These are phyloP conservation scores for Idris sp. DNA, from an alignment of 1,140 invertebrate genomes.

Conservation along the genomic window DNA sequence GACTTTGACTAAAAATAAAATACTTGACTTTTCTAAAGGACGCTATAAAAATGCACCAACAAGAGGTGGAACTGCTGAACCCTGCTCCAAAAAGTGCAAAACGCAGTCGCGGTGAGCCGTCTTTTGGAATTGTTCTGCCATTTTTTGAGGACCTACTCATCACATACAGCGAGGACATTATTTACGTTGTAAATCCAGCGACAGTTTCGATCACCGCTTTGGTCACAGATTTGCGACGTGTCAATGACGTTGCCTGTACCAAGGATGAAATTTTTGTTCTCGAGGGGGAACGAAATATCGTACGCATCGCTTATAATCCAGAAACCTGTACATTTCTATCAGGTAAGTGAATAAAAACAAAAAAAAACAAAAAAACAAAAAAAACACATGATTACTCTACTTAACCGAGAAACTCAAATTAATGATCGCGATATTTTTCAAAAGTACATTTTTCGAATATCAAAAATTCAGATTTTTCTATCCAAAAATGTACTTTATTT, in stretches of 20 bases:
- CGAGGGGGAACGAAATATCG: constrained; percentile 83
- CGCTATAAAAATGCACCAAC: constrained; percentile 80
- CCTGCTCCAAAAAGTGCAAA: constrained; percentile 79
- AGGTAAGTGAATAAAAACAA: constrained; percentile 46
- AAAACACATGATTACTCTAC: constrained; percentile 18
- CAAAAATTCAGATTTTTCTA: no score
- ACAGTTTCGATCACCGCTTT: constrained; percentile 76
- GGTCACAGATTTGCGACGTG: constrained; percentile 76
- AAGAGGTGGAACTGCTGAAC: constrained; percentile 84
- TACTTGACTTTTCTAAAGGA: constrained; percentile 74
- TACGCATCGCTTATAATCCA: constrained; percentile 81
- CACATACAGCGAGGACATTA: constrained; percentile 83
- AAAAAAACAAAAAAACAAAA: background rate
- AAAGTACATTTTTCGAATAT: no score
- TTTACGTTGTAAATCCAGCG: constrained; percentile 88
- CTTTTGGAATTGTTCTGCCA: constrained; percentile 83
- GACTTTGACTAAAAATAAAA: no score
- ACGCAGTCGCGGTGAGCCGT: constrained; percentile 79
- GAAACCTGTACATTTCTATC: constrained; percentile 73
- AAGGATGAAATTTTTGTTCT: constrained; percentile 90
- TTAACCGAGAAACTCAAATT: constrained; percentile 13
- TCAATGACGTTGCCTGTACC: constrained; percentile 81
- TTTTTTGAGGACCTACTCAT: constrained; percentile 86
- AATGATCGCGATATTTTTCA: no score
- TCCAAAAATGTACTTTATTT: no score